These are phyloP conservation scores for Helostoma temminkii DNA, from an alignment of 2,797 vertebrate genomes.

Conservation along the genomic window DNA sequence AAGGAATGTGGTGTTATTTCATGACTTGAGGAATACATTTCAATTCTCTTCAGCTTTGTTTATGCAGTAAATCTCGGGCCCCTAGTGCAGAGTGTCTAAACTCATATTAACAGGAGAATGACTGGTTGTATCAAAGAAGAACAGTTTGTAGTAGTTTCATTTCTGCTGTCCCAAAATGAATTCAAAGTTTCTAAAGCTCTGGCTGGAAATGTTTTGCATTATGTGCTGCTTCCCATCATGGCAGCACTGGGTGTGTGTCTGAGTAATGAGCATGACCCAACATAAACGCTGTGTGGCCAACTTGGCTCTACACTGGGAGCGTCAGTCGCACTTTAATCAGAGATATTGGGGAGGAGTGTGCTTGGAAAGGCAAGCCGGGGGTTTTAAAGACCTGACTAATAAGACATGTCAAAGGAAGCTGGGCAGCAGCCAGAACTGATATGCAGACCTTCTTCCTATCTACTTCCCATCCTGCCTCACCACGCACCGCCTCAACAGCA, in stretches of 20 bases:
- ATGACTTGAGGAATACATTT: conserved; percentile 58
- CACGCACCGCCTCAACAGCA: conserved; percentile 22
- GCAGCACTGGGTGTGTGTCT: conserved; percentile 63
- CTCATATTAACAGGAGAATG: conserved; percentile 60
- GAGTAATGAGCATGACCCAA: conserved; percentile 83
- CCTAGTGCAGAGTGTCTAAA: conserved; percentile 30
- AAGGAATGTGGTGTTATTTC: conserved; percentile 45
- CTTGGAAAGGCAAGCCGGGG: conserved; percentile 68
- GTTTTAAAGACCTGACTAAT: conserved; percentile 84
- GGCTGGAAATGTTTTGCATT: conserved; percentile 56
- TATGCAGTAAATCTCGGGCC: conserved; percentile 59
- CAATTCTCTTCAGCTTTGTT: conserved; percentile 39
- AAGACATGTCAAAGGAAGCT: conserved; percentile 80
- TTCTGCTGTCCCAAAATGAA: conserved; percentile 61
- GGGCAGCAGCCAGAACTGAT: conserved; percentile 74
- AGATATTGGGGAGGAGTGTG: conserved; percentile 81
- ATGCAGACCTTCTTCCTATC: conserved; percentile 60
- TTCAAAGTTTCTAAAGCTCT: conserved; percentile 66
- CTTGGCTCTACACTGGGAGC: conserved; percentile 74
- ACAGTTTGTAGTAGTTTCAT: conserved; percentile 67
- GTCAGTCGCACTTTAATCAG: conserved; percentile 83
- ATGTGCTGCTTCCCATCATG: conserved; percentile 50
- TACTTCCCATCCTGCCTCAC: conserved; percentile 53
- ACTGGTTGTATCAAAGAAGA: conserved; percentile 63
- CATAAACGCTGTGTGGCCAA: conserved; percentile 80